A percentile compares a stretch with the other conserved stretches of the same genome.
phyloP scores from a whole-genome alignment of 2,888 invertebrate species.

The Diplazon laetatorius region DNA sequence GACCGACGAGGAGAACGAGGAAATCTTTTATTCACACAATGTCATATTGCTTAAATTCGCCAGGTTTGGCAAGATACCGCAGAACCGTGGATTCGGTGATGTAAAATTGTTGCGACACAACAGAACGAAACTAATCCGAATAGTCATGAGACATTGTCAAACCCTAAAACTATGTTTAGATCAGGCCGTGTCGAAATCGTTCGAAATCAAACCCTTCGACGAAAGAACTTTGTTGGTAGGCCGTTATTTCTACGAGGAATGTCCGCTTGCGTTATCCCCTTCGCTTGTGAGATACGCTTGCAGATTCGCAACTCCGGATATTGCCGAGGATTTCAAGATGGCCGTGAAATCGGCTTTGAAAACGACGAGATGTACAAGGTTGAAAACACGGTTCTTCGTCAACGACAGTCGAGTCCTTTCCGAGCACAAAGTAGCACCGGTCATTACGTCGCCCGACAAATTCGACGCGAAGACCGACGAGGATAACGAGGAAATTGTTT shows the following conservation, averaged over 20 bases:
- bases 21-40: slow-evolving; percentile 90
- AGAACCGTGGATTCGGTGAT: slow-evolving; percentile 94
- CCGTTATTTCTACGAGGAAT: slow-evolving; percentile 95
- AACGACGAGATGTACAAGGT: no score
- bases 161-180: slow-evolving; percentile 94
- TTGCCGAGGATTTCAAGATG: slow-evolving; percentile 89
- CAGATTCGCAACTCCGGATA: slow-evolving; percentile 91
- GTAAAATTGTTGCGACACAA: slow-evolving; percentile 91
- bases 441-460: slow-evolving; percentile 6
- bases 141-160: slow-evolving; percentile 96
- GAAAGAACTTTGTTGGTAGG: slow-evolving; percentile 94
- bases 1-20: slow-evolving; percentile 93
- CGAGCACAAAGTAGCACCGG: no score
- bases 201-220: slow-evolving; percentile 89
- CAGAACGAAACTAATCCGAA: slow-evolving; percentile 86
- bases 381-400: no score
- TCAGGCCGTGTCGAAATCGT: slow-evolving; percentile 87
- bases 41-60: slow-evolving; percentile 92
- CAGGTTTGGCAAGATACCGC: slow-evolving; percentile 90
- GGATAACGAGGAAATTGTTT: no score
- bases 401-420: no score
- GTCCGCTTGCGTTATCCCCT: no score
- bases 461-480: no score
- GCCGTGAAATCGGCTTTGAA: slow-evolving; percentile 87
- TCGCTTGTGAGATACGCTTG: slow-evolving; percentile 89